These are phyloP conservation scores for Litocranius walleri DNA, from an alignment of 2,113 vertebrate genomes.

Conservation along the genomic window DNA sequence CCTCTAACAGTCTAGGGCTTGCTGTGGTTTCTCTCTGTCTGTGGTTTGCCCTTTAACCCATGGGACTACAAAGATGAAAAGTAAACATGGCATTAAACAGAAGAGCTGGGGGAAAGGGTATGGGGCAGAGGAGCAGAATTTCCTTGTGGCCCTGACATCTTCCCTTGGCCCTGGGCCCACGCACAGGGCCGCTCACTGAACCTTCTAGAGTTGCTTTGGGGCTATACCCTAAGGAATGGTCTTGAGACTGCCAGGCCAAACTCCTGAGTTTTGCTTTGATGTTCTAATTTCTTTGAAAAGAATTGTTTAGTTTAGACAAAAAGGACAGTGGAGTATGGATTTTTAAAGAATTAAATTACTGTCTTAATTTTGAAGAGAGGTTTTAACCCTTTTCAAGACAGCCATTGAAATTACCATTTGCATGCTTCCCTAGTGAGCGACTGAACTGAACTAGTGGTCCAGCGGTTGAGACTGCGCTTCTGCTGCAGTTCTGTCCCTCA, in stretches of 20 bases:
- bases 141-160: slow-evolving; percentile 68
- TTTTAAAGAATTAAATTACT: slow-evolving; percentile 60
- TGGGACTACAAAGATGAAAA: slow-evolving; percentile 63
- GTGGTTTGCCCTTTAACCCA: slow-evolving; percentile 69
- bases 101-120: slow-evolving; percentile 25
- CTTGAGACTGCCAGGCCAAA: slow-evolving; percentile 16
- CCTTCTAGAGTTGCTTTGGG: slow-evolving; percentile 72
- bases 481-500: neutral
- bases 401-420: neutral
- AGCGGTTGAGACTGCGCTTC: neutral
- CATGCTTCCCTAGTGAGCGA: neutral
- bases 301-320: slow-evolving; percentile 58
- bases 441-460: neutral
- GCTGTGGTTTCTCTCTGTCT: slow-evolving; percentile 69
- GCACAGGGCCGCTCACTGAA: slow-evolving; percentile 64
- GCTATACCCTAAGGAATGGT: slow-evolving; percentile 60
- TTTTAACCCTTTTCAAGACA: slow-evolving; percentile 10
- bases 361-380: slow-evolving; percentile 54
- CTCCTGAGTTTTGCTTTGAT: slow-evolving; percentile 64
- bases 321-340: slow-evolving; percentile 12
- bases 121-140: slow-evolving; percentile 61
- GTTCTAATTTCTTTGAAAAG: slow-evolving; percentile 66
- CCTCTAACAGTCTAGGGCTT: slow-evolving; percentile 35
- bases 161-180: slow-evolving; percentile 71
- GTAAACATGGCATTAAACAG: slow-evolving; percentile 65